These are phyloP conservation scores for Leptinotarsa juncta DNA, from an alignment of 2,888 invertebrate genomes.

Conservation along the genomic window DNA sequence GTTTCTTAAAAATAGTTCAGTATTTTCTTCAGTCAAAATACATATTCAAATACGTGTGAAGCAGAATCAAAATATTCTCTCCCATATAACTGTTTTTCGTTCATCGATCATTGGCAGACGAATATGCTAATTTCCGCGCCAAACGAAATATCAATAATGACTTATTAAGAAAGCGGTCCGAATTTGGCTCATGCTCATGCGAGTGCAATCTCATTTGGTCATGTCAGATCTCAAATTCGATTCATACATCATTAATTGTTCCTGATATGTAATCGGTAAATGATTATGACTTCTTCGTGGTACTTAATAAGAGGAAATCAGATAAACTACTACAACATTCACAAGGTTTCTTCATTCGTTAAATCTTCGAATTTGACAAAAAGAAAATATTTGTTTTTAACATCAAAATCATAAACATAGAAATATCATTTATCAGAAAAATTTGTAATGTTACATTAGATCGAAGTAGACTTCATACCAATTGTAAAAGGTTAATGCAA, in stretches of 20 bases:
- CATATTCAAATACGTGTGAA: too few species aligned
- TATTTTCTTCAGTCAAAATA: too few species aligned
- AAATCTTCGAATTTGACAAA: too few species aligned
- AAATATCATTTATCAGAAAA: too few species aligned
- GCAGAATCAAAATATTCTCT: background rate
- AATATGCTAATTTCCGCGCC: slow-evolving; percentile 25
- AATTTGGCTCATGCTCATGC: slow-evolving; percentile 33
- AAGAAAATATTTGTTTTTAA: too few species aligned
- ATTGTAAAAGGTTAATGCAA: too few species aligned
- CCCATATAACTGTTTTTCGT: background rate
- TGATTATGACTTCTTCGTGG: slow-evolving; percentile 32
- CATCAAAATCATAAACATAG: too few species aligned
- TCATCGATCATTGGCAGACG: slow-evolving; percentile 18
- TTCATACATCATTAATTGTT: slow-evolving; percentile 47
- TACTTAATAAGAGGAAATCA: slow-evolving; percentile 20
- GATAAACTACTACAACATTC: slow-evolving; percentile 26
- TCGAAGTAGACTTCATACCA: too few species aligned
- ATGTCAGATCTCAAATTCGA: slow-evolving; percentile 40
- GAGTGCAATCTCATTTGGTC: slow-evolving; percentile 43
- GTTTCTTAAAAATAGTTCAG: too few species aligned
- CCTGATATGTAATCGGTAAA: slow-evolving; percentile 45
- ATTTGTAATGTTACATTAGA: too few species aligned
- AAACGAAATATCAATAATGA: slow-evolving; percentile 42
- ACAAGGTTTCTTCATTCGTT: background rate
- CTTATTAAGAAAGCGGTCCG: slow-evolving; percentile 43